Evolutionary conservation across 2,888 invertebrate genomes (phyloP), one percentile per base, ranked within the genome.

Genomic region (Lasioglossum figueresi): DNA sequence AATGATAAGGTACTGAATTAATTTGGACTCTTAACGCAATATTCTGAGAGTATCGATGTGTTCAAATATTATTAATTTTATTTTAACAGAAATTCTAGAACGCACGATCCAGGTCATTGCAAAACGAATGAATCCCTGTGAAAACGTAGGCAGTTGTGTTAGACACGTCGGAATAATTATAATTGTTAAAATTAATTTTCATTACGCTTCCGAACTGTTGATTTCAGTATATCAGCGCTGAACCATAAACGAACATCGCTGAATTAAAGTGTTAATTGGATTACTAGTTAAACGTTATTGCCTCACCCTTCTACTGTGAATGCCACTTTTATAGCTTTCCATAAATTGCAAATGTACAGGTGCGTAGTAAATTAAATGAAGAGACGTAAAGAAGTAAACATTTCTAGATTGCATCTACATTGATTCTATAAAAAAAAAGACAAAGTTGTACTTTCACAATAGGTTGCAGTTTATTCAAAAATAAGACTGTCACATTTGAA

Each of bases 191-290:
- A 56, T 56, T n/a, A n/a, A 56, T 56, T 56, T 56, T 56, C 56
- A 56, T 23, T 23, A 56, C 12, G 56, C 56, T 56, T 56, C n/a
- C 56, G n/a, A 12, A 56, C n/a, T n/a, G n/a, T 56, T 56, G n/a
- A 12, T 56, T 56, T 4, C 56, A n/a, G 4, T 10, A 56, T 56
- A 56, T 56, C 56, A n/a, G 56, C n/a, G 56, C n/a, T n/a, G n/a
- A 4, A 12, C n/a, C n/a, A 56, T n/a, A 56, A 56, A 56, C n/a
- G 56, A n/a, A 56, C 56, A 56, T 4, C n/a, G n/a, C 56, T 56
- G 12, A 56, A 56, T n/a, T 56, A 56, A 56, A 56, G 56, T 56
- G n/a, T n/a, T 56, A 56, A 56, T n/a, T 56, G n/a, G 56, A 56
- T n/a, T 56, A 56, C n/a, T n/a, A 56, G n/a, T 56, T n/a, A 56